Evolutionary conservation across 2,797 vertebrate species (phyloP).

Genomic region (Coregonus ussuriensis): DNA sequence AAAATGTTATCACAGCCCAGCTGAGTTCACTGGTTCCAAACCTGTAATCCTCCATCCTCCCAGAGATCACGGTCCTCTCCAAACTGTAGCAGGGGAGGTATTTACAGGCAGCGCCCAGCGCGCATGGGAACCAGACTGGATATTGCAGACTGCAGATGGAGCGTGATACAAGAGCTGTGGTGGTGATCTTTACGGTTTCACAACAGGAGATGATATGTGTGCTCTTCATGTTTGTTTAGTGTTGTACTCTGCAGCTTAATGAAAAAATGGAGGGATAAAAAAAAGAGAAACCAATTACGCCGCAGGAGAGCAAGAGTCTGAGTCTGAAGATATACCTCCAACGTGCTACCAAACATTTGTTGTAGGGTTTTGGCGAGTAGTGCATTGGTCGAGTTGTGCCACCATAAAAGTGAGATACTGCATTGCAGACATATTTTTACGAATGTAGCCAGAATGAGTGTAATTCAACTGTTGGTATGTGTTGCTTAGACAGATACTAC

Average conservation of each 20-base stretch:
- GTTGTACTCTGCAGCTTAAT: constrained; percentile 39
- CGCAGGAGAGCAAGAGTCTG: constrained; percentile 11
- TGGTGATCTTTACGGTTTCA: constrained; percentile 51
- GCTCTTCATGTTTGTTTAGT: too few relatives aligned
- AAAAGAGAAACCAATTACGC: constrained; percentile 51
- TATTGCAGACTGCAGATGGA: constrained; percentile 44
- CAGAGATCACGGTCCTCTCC: neutral
- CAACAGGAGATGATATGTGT: constrained; percentile 44
- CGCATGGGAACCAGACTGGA: constrained; percentile 53
- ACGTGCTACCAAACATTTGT: too few relatives aligned
- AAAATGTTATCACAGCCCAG: neutral
- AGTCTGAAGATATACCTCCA: too few relatives aligned
- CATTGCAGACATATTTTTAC: too few relatives aligned
- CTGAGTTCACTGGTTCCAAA: constrained; percentile 19
- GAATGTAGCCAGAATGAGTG: too few relatives aligned
- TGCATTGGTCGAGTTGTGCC: neutral
- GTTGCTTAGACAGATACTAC: too few relatives aligned
- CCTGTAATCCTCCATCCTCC: constrained; percentile 23
- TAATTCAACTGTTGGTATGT: too few relatives aligned
- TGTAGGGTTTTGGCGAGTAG: neutral
- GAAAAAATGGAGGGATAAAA: constrained; percentile 69
- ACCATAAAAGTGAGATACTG: too few relatives aligned
- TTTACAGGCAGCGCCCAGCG: constrained; percentile 44
- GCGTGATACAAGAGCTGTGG: constrained; percentile 44
- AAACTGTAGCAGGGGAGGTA: constrained; percentile 13